These are phyloP conservation scores for Drosophila orena DNA, from an alignment of 1,140 invertebrate species.

Conservation along the genomic window DNA sequence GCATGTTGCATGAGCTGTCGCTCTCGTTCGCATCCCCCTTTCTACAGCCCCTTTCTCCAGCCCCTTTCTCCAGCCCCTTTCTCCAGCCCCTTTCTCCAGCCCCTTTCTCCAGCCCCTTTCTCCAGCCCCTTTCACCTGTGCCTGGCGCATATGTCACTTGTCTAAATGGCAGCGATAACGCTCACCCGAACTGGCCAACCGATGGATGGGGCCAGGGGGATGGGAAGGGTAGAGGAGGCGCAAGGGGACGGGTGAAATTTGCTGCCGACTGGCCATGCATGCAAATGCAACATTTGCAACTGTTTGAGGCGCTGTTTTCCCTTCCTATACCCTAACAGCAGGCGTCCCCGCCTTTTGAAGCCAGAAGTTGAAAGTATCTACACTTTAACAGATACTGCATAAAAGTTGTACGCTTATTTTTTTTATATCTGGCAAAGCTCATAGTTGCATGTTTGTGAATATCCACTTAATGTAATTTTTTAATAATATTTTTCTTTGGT, in stretches of 20 bases:
- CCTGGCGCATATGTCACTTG: conserved; percentile 69
- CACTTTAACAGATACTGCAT: neutral
- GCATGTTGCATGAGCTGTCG: conserved; percentile 65
- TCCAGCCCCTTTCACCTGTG: conserved; percentile 22
- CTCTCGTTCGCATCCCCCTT: conserved; percentile 8
- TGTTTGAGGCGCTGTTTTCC: conserved; percentile 59
- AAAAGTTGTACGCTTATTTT: too few relatives aligned
- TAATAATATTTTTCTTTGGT: neutral
- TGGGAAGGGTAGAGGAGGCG: neutral
- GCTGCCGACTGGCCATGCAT: conserved; percentile 73
- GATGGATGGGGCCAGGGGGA: neutral
- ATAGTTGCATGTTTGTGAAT: neutral
- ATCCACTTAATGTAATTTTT: too few relatives aligned
- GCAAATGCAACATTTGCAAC: conserved; percentile 82
- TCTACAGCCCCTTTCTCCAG: too few relatives aligned
- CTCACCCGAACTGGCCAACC: conserved; percentile 57
- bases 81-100: too few relatives aligned
- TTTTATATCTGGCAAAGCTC: too few relatives aligned
- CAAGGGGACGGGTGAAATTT: conserved; percentile 13
- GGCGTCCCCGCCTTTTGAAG: neutral
- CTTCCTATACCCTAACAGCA: conserved; percentile 1
- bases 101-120: neutral
- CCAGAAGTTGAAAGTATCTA: neutral
- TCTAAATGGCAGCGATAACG: conserved; percentile 73
- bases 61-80: too few relatives aligned